These are phyloP conservation scores for Meriones psammophilus DNA, from an alignment of 2,797 vertebrate genomes.

Conservation along the genomic window DNA sequence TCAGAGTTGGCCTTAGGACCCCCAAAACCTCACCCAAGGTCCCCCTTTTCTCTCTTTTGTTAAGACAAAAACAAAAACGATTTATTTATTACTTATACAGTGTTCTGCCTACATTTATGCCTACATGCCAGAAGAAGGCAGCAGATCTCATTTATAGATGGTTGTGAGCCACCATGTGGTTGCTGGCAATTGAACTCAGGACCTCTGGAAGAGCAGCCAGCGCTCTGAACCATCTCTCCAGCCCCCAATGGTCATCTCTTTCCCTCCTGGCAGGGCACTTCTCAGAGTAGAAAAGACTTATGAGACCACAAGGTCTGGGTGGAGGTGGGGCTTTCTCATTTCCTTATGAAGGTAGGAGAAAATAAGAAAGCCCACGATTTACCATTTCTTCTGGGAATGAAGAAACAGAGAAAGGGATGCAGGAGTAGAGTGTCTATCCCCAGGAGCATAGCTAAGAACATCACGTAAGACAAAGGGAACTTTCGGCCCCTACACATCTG, in stretches of 20 bases:
- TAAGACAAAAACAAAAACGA: too few relatives aligned
- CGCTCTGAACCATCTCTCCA: too few relatives aligned
- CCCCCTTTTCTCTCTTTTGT: too few relatives aligned
- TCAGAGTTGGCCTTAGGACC: background rate
- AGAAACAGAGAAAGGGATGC: background rate
- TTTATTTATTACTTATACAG: too few relatives aligned
- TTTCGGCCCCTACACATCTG: accelerated
- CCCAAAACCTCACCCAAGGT: background rate
- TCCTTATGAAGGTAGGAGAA: background rate
- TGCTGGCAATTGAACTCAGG: too few relatives aligned
- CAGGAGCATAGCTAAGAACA: background rate
- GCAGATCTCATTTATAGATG: too few relatives aligned
- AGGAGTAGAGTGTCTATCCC: background rate
- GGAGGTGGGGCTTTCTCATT: background rate
- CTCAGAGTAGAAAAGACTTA: background rate
- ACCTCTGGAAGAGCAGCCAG: too few relatives aligned
- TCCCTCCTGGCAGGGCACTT: background rate
- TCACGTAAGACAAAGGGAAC: background rate
- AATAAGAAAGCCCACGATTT: background rate
- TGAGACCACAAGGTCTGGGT: background rate
- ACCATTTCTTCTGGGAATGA: background rate
- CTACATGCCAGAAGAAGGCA: too few relatives aligned
- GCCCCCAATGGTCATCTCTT: background rate
- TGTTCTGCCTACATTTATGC: too few relatives aligned
- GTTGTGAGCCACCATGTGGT: too few relatives aligned